Evolutionary conservation across 2,797 vertebrate genomes (phyloP).

Genomic region (Brotula barbata): DNA sequence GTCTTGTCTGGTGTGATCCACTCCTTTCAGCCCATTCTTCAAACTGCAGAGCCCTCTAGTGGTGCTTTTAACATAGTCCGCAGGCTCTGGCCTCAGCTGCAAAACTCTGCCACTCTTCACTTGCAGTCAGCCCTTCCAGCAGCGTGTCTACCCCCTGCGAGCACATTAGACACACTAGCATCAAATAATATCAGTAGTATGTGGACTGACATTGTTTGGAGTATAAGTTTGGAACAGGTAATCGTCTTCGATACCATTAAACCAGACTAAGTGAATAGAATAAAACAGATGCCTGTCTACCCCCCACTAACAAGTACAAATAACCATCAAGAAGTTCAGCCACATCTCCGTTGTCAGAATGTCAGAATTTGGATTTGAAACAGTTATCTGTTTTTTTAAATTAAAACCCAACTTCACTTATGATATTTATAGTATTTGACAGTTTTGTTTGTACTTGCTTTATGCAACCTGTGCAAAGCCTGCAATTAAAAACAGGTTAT

Average conservation of each 20-base stretch:
- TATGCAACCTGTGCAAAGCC: conserved; percentile 68
- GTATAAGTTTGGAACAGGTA: conserved; percentile 41
- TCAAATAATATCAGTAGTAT: conserved; percentile 34
- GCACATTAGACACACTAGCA: conserved; percentile 47
- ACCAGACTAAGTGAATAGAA: conserved; percentile 22
- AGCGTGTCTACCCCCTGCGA: conserved; percentile 50
- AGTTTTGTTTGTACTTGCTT: conserved; percentile 62
- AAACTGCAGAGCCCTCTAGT: conserved; percentile 80
- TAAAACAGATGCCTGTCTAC: conserved; percentile 37
- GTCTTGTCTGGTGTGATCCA: conserved; percentile 10
- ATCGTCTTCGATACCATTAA: conserved; percentile 27
- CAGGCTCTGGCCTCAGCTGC: conserved; percentile 17
- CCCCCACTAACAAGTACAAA: conserved; percentile 41
- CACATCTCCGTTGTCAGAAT: conserved; percentile 38
- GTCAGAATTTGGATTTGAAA: conserved; percentile 39
- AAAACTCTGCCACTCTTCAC: conserved; percentile 33
- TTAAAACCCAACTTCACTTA: conserved; percentile 37
- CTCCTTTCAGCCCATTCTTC: conserved; percentile 55
- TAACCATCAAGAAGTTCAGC: conserved; percentile 35
- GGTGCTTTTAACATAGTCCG: conserved; percentile 31
- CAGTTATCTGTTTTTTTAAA: conserved; percentile 11
- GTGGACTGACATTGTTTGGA: conserved; percentile 37
- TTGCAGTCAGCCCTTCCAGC: conserved; percentile 37
- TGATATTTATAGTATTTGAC: conserved; percentile 59
- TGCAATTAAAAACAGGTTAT: conserved; percentile 52